A percentile compares a stretch with the other conserved stretches of the same genome.
Conservation (phyloP, 2,888 invertebrate species). For the Epistrophe grossulariae region DNA sequence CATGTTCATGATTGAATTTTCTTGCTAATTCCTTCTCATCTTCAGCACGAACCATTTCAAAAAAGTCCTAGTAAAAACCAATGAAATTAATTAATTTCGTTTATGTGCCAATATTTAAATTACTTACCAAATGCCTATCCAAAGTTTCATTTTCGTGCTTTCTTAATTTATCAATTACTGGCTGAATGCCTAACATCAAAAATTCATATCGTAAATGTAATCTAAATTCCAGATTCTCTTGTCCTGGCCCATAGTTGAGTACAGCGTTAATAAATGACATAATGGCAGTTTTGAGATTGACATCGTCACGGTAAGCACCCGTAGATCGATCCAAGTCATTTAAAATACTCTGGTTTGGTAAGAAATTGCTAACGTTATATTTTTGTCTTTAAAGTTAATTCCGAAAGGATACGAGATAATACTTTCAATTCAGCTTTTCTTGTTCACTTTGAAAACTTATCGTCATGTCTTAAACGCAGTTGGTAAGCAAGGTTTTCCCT, state of each 20-base stretch:
- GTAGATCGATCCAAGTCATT: constrained; percentile 96
- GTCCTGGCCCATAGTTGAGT: constrained; percentile 97
- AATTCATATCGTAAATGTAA: constrained; percentile 97
- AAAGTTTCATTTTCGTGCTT: constrained; percentile 97
- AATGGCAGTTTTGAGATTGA: constrained; percentile 97
- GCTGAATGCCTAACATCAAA: constrained; percentile 97
- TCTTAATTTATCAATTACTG: constrained; percentile 96
- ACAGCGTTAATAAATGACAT: constrained; percentile 99
- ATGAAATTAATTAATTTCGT: background rate
- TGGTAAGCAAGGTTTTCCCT: background rate
- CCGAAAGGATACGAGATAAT: background rate
- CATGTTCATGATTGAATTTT: constrained; percentile 95
- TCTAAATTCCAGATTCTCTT: constrained; percentile 97
- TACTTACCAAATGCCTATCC: constrained; percentile 92
- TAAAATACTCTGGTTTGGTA: constrained; percentile 89
- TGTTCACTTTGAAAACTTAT: background rate
- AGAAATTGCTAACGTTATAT: background rate
- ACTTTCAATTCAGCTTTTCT: background rate
- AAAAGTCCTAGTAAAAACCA: constrained; percentile 88
- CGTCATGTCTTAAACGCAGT: too few species aligned
- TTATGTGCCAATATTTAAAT: background rate
- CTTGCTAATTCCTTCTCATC: constrained; percentile 97
- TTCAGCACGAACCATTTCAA: constrained; percentile 98
- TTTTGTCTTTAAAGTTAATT: background rate
- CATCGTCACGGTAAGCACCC: constrained; percentile 95